Conservation (phyloP, 1,140 invertebrate species). For the Micrasema longulum region DNA sequence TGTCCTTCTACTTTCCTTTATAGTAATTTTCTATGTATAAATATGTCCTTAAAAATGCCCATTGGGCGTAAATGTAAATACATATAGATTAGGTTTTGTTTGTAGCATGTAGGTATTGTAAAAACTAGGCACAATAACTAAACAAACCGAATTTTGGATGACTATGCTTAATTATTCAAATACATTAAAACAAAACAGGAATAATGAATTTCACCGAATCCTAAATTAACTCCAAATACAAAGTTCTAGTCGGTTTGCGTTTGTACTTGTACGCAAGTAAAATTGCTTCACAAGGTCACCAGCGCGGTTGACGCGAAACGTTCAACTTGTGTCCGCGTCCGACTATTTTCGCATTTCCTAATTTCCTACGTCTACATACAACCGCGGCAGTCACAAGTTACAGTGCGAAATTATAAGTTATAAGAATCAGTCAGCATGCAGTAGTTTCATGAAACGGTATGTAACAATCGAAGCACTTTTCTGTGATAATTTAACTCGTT, state of each 20-base stretch:
- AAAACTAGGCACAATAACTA: too few species aligned
- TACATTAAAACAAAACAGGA: too few species aligned
- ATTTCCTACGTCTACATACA: constrained; percentile 1
- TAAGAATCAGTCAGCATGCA: constrained; percentile 12
- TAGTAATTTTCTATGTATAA: too few species aligned
- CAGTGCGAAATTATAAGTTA: too few species aligned
- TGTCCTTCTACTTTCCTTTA: too few species aligned
- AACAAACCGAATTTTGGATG: too few species aligned
- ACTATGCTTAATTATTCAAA: too few species aligned
- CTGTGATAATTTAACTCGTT: constrained; percentile 9
- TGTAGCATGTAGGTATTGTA: too few species aligned
- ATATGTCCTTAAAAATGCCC: too few species aligned
- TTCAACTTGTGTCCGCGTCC: not conserved
- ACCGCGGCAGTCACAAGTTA: too few species aligned
- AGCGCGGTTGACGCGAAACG: constrained; percentile 2
- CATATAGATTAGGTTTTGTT: too few species aligned
- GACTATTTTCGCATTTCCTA: constrained; percentile 10
- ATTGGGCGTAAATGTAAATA: too few species aligned
- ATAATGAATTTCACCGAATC: not conserved
- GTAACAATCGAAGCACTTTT: constrained; percentile 9
- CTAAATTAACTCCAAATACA: constrained; percentile 26
- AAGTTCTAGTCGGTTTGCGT: constrained; percentile 15
- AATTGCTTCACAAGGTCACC: constrained; percentile 8
- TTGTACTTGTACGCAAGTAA: constrained; percentile 9
- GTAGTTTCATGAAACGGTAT: constrained; percentile 22